Evolutionary conservation across 1,140 invertebrate species (phyloP).

Genomic region (Musca domestica): DNA sequence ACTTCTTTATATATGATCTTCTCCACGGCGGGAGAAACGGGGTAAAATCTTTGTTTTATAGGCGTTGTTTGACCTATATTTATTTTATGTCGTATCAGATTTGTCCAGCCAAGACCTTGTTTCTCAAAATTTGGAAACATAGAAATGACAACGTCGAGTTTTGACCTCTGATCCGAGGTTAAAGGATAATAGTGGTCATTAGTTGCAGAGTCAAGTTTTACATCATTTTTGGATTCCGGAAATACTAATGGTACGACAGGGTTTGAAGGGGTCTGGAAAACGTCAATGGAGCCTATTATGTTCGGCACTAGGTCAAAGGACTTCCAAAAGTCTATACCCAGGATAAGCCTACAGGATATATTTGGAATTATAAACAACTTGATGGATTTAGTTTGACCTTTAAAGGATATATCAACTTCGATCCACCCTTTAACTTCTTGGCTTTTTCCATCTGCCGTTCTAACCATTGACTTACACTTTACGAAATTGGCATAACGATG

Average conservation of each 20-base stretch:
- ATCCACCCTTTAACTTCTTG: background rate
- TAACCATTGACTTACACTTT: background rate
- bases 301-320: constrained; percentile 9
- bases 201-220: background rate
- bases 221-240: background rate
- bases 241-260: no score
- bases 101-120: no score
- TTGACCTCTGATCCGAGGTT: background rate
- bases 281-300: background rate
- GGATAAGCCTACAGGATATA: background rate
- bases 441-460: background rate
- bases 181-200: background rate
- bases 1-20: no score
- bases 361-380: constrained; percentile 14
- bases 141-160: background rate
- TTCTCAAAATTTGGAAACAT: no score
- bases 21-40: constrained; percentile 29
- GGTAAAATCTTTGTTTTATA: constrained; percentile 28
- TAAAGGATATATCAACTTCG: background rate
- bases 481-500: background rate
- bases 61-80: background rate
- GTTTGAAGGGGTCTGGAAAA: no score
- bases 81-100: background rate
- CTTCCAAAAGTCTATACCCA: constrained; percentile 13
- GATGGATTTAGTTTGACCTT: background rate